phyloP scores from a whole-genome alignment of 2,888 invertebrate species.

The Idaea straminata region DNA sequence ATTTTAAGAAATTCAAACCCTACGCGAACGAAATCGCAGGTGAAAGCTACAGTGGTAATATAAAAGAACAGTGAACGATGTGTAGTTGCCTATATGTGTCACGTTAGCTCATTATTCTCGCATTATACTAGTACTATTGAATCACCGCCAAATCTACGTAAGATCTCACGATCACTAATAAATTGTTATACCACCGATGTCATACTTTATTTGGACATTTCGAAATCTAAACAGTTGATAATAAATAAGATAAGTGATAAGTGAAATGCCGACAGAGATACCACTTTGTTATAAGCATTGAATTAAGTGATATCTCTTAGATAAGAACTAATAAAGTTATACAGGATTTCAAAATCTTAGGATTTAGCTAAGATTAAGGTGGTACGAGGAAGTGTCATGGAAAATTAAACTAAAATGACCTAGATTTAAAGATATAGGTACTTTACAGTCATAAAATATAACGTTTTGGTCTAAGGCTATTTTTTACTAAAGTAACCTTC shows the following conservation, averaged over 20 bases:
- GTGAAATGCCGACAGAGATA: slow-evolving; percentile 7
- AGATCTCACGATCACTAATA: not conserved
- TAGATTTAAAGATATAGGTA: no score
- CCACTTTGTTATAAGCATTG: not conserved
- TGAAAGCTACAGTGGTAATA: no score
- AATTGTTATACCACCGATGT: not conserved
- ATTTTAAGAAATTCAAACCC: no score
- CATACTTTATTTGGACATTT: not conserved
- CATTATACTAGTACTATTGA: not conserved
- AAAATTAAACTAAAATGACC: not conserved
- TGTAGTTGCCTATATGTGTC: not conserved
- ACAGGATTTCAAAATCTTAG: not conserved
- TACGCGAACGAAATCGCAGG: no score
- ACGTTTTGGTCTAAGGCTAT: no score
- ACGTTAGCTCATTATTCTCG: not conserved
- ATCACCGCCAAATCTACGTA: not conserved
- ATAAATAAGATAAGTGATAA: not conserved
- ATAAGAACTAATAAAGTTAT: not conserved
- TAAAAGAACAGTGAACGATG: not conserved
- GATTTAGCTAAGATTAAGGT: not conserved
- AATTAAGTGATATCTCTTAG: not conserved
- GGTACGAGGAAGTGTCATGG: not conserved
- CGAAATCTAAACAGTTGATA: not conserved
- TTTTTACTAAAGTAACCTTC: no score
- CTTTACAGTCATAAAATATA: no score